Conservation (phyloP, 2,113 vertebrate species). For the Tretioscincus oriximinensis region DNA sequence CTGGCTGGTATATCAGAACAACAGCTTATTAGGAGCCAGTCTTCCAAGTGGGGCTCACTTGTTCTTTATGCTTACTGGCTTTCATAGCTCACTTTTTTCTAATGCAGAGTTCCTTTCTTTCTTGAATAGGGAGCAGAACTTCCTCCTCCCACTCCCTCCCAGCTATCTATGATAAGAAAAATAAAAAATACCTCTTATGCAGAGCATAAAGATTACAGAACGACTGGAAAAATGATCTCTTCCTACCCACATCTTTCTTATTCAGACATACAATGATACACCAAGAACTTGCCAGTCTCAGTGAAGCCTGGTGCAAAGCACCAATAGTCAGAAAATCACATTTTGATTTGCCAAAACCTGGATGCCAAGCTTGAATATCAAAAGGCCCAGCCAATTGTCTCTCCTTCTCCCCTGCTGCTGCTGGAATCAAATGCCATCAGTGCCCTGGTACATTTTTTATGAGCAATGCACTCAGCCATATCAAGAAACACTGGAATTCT, state of each 20-base stretch:
- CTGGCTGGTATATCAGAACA: too few relatives aligned
- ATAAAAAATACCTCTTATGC: background rate
- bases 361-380: background rate
- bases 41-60: too few relatives aligned
- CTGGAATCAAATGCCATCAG: slow-evolving; percentile 44
- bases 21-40: too few relatives aligned
- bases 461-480: slow-evolving; percentile 41
- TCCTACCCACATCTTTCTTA: background rate
- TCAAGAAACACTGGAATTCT: slow-evolving; percentile 25
- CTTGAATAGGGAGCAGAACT: background rate
- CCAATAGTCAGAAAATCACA: background rate
- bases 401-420: slow-evolving; percentile 18
- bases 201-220: background rate
- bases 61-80: background rate
- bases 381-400: background rate
- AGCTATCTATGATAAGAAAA: background rate
- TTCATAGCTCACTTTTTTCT: background rate
- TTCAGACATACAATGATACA: background rate
- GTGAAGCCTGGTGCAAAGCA: background rate
- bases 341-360: slow-evolving; percentile 5
- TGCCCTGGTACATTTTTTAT: slow-evolving; percentile 31
- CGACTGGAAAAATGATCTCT: background rate
- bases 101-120: background rate
- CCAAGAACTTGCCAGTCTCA: background rate
- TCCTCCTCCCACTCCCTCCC: background rate